phyloP scores from a whole-genome alignment of 2,888 invertebrate species.

The Tinea semifulvella region DNA sequence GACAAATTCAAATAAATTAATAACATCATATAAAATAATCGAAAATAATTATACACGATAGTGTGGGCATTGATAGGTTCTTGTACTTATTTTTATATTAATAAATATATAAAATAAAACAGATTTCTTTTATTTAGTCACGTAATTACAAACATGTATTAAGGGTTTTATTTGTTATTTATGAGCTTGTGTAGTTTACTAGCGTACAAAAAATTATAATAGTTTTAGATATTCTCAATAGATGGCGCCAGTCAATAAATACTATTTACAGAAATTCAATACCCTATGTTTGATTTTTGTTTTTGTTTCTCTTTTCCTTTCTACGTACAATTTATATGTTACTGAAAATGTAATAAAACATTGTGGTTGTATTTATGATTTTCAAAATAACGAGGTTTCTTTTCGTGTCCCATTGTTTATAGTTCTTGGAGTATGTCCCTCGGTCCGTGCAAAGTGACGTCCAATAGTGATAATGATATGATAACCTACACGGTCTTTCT shows the following conservation, averaged over 20 bases:
- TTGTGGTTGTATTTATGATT: neutral
- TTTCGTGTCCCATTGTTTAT: neutral
- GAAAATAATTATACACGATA: too few relatives aligned
- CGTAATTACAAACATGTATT: conserved; percentile 4
- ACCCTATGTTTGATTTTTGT: conserved; percentile 8
- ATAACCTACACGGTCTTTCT: conserved; percentile 61
- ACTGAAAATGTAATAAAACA: neutral
- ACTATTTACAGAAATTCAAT: conserved; percentile 9
- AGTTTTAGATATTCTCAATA: neutral
- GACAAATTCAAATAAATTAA: neutral
- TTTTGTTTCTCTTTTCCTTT: neutral
- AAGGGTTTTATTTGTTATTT: conserved; percentile 2
- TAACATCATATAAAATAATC: too few relatives aligned
- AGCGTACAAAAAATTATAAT: neutral
- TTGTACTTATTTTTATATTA: too few relatives aligned
- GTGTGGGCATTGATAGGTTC: too few relatives aligned
- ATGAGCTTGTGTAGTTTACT: neutral
- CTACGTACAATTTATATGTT: neutral
- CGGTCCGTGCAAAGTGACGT: conserved; percentile 7
- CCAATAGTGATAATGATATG: conserved; percentile 37
- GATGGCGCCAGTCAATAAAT: conserved; percentile 3
- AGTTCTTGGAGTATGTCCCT: neutral
- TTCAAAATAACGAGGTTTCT: neutral
- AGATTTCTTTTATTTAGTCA: too few relatives aligned
- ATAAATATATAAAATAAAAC: too few relatives aligned